Evolutionary conservation across 2,797 vertebrate species (phyloP), one percentile per base, ranked within the genome.

Genomic region (Melanotaenia maccullochi): DNA sequence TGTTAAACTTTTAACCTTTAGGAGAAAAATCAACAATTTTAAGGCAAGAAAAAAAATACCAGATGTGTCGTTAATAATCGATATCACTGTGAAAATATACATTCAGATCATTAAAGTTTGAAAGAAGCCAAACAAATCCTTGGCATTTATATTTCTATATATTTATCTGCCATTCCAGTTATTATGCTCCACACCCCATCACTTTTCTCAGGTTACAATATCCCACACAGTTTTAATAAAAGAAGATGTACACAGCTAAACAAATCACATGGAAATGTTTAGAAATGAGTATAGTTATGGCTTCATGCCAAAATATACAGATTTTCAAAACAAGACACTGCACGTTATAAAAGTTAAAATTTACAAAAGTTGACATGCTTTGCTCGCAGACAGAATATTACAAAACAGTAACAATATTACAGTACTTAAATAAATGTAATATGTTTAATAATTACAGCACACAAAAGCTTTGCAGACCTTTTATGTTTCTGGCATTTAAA

Each of bases 381-480:
- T 47, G 14, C 54, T 24, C 33, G 36, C 7, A 42, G 65, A 54
- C 24, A 54, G 3, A 18, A 52, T 35, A 33, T 7, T 4, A 14
- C 7, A 60, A 24, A 68, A 51, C n/a, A 75, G 35, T 57, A 60
- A 83, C 0, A 18, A 77, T 13, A 75, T 25, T 22, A 69, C 8
- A 38, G 28, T 25, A 36, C 61, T 79, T 49, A 85, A 80, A 87
- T 73, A 85, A 81, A 85, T 90, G 72, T 79, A 87, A 92, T 87
- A 71, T 85, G 83, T 90, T 82, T 86, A 81, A 83, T 91, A 91
- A 90, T 90, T 91, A 89, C 84, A 92, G 81, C 74, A 80, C 77
- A 90, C 65, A 89, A 83, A 90, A 76, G 51, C 16, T 78, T 76
- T 82, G 81, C 55, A 86, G 71, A 91, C 72, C 72, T 60, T 33